Conservation (phyloP, 2,113 vertebrate genomes). For the Seriola dumerili region DNA sequence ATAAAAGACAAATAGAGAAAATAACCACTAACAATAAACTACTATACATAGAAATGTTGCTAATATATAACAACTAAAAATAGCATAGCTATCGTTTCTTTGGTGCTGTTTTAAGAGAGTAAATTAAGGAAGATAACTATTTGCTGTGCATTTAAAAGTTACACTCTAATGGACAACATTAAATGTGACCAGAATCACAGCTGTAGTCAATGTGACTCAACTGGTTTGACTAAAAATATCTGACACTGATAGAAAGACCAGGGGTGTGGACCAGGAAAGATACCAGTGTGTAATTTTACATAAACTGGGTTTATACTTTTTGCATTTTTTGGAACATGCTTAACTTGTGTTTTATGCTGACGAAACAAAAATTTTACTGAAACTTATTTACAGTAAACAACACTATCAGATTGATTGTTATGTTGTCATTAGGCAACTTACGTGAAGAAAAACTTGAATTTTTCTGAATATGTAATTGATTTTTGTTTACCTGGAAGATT, state of each 20-base stretch:
- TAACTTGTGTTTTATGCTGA: not conserved
- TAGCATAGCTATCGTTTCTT: not conserved
- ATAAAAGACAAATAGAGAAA: not conserved
- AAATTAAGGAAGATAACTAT: not conserved
- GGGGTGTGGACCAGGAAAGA: slow-evolving; percentile 12
- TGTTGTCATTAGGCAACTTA: not conserved
- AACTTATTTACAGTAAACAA: not conserved
- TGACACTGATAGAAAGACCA: slow-evolving; percentile 31
- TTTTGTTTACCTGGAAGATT: not conserved
- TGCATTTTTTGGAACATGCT: not conserved
- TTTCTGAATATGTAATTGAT: not conserved
- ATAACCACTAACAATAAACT: not conserved
- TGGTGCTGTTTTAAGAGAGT: not conserved
- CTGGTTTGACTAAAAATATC: slow-evolving; percentile 64
- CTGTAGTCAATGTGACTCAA: slow-evolving; percentile 54
- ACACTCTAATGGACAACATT: not conserved
- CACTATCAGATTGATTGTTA: not conserved
- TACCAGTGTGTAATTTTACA: no score
- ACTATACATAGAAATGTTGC: not conserved
- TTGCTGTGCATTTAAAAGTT: not conserved
- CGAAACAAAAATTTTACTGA: not conserved
- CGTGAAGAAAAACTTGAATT: not conserved
- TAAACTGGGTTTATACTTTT: not conserved
- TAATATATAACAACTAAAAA: not conserved
- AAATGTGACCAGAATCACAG: slow-evolving; percentile 37